Evolutionary conservation across 1,140 invertebrate genomes (phyloP), one percentile per base, ranked within the genome.

Genomic region (Pseudomyrmex dendroicus): DNA sequence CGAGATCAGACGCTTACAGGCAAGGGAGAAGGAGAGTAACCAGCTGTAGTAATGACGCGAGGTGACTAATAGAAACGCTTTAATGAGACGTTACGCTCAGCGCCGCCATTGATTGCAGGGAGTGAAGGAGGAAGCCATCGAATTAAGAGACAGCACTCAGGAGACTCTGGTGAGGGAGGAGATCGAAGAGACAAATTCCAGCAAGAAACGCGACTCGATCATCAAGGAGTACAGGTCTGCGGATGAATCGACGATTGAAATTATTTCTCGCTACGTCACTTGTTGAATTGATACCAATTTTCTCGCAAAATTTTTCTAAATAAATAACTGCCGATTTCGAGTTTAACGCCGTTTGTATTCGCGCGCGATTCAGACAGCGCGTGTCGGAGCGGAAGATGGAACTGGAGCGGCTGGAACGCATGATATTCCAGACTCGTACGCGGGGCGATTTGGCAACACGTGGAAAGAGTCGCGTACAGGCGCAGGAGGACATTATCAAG

Each of bases 361-460:
- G 15, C 52, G 10, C 10, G 35, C 35, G 35, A 15, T 59, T 25
- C 57, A 95, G 96, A 76, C 95, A 95, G 74, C 93, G 96, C 35
- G 96, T 97, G 9, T 95, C 96, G 9, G 96, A 96, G 62, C 93
- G 96, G 9, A 96, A 96, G 89, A 89, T 95, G 15, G 96, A 97
- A 86, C 88, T 97, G 2, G 97, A 97, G 89, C 95, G 96, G 66
- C 90, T 97, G 46, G 97, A 97, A 85, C 95, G 96, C 63, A 95
- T 96, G 88, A 95, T 97, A 61, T 97, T 97, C 85, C 95, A 96
- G 35, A 93, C 95, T 63, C 91, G 91, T 63, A 83, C 88, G 7
- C 77, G 84, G 12, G 89, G 92, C n/a, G 89, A 92, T 73, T 92
- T 89, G 20, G 91, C 91, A 48, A 70, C 67, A 17, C 74, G 52